Evolutionary conservation across 92 coral and sea anemone species (phyloP).

Genomic region (Muricea muricata): DNA sequence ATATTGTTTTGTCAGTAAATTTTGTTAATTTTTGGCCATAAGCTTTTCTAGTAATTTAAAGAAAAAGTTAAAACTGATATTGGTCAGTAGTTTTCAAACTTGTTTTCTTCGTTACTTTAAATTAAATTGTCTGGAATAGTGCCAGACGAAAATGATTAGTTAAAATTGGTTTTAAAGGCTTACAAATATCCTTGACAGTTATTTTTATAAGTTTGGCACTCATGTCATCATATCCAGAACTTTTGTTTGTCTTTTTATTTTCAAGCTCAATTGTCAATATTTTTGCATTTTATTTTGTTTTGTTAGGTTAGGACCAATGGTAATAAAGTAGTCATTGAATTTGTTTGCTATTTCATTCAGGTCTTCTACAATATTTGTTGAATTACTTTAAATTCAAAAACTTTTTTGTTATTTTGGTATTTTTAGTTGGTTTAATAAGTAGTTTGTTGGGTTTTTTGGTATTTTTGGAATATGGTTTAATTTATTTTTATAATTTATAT

Average conservation of each 20-base stretch:
- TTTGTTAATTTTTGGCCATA: background rate
- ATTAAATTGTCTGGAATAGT: constrained; percentile 1
- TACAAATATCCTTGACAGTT: background rate
- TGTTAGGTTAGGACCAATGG: constrained; percentile 38
- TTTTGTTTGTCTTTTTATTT: background rate
- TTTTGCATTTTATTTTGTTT: background rate
- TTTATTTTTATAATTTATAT: background rate
- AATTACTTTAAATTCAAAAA: background rate
- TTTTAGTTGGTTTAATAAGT: background rate
- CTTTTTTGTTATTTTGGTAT: background rate
- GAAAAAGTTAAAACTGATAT: constrained; percentile 3
- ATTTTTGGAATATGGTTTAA: background rate
- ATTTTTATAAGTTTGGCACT: background rate
- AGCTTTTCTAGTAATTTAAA: constrained; percentile 24
- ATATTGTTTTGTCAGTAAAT: constrained; percentile 6
- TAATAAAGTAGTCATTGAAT: constrained; percentile 26
- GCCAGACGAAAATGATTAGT: background rate
- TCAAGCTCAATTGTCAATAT: background rate
- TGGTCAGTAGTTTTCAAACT: constrained; percentile 18
- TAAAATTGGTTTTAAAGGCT: constrained; percentile 10
- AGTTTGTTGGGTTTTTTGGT: background rate
- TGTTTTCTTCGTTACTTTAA: background rate
- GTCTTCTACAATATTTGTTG: background rate
- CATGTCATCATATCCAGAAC: constrained; percentile 11
- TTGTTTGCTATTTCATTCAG: constrained; percentile 20